These are phyloP conservation scores for Ormyrus thymus DNA, from an alignment of 2,888 invertebrate genomes.

Conservation along the genomic window DNA sequence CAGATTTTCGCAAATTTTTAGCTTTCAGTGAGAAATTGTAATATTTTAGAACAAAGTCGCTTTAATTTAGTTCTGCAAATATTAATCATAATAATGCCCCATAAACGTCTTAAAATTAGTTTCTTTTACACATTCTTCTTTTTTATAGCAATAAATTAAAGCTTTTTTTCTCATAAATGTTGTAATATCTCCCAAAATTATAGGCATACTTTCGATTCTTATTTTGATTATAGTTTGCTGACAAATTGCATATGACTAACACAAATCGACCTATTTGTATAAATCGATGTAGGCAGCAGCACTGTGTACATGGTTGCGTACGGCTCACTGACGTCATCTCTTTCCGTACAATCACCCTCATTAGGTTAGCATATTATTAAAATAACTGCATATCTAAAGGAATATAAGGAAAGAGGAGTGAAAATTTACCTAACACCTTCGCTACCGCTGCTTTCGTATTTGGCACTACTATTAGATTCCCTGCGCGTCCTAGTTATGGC, in stretches of 20 bases:
- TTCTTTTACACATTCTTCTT: too few species aligned
- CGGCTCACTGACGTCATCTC: constrained; percentile 1
- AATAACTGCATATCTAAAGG: constrained; percentile 13
- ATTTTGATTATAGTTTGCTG: too few species aligned
- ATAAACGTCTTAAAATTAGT: too few species aligned
- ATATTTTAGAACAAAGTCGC: too few species aligned
- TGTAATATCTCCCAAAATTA: too few species aligned
- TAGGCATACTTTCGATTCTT: too few species aligned
- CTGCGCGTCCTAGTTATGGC: constrained; percentile 72
- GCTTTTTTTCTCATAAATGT: too few species aligned
- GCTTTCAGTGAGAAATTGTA: too few species aligned
- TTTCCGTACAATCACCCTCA: neutral
- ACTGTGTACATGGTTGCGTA: neutral
- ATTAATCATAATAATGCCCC: too few species aligned
- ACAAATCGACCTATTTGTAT: neutral
- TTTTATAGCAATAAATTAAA: too few species aligned
- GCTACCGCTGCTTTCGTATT: constrained; percentile 73
- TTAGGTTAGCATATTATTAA: constrained; percentile 2
- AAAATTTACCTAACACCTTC: constrained; percentile 69
- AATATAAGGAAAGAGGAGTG: neutral
- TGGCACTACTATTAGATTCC: constrained; percentile 71
- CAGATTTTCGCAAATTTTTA: too few species aligned
- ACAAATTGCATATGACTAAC: neutral
- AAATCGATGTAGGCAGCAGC: neutral
- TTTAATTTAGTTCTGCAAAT: too few species aligned